phyloP scores from a whole-genome alignment of 1,140 invertebrate genomes.

The Hyles euphorbiae region DNA sequence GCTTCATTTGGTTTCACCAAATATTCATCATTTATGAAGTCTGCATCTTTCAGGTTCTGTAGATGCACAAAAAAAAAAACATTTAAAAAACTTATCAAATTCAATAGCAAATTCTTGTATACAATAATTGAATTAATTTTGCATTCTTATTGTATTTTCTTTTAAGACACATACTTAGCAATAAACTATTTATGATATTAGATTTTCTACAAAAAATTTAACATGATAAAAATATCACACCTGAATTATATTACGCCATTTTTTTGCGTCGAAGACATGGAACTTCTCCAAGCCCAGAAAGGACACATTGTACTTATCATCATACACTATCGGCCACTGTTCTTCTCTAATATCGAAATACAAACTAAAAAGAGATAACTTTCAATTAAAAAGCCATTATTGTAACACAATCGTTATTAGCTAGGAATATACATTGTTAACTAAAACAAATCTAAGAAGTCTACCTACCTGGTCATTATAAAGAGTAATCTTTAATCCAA shows the following conservation, averaged over 20 bases:
- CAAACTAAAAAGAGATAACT: constrained; percentile 38
- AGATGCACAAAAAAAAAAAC: constrained; percentile 40
- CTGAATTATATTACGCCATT: constrained; percentile 87
- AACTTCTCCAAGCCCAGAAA: constrained; percentile 88
- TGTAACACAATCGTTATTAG: neutral
- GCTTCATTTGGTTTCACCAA: constrained; percentile 82
- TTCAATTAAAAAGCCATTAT: neutral
- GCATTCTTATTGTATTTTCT: too few species aligned
- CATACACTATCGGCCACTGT: constrained; percentile 85
- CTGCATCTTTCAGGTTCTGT: constrained; percentile 76
- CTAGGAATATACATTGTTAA: neutral
- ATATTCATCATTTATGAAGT: constrained; percentile 73
- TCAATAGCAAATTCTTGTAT: too few species aligned
- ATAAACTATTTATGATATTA: too few species aligned
- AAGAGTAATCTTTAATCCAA: constrained; percentile 5
- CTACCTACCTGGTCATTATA: constrained; percentile 31
- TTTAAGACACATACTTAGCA: too few species aligned
- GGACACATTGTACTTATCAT: constrained; percentile 87
- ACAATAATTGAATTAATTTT: too few species aligned
- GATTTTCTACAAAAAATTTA: too few species aligned
- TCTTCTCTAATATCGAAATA: constrained; percentile 65
- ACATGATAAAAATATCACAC: constrained; percentile 48
- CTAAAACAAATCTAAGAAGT: neutral
- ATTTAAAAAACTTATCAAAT: constrained; percentile 15
- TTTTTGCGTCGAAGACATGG: constrained; percentile 92